Conservation (phyloP, 2,797 vertebrate genomes). For the Gorsachius magnificus region DNA sequence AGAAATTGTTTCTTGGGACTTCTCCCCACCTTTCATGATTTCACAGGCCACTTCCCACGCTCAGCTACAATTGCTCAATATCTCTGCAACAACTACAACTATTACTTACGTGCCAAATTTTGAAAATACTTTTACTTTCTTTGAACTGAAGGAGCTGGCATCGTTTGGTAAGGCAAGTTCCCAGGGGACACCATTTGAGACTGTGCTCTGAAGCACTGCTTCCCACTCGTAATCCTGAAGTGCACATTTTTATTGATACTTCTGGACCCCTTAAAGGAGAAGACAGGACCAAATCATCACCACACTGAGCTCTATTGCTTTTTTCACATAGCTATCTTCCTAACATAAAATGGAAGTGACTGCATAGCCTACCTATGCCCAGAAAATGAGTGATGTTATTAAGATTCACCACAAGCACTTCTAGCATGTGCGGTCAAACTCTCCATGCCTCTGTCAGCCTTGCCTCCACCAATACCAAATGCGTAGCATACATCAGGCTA, state of each 20-base stretch:
- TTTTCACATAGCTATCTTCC: not conserved
- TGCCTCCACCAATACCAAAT: not conserved
- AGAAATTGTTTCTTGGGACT: not conserved
- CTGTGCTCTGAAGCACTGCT: not conserved
- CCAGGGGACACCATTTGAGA: accelerated
- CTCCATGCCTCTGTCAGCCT: not conserved
- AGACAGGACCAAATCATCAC: not conserved
- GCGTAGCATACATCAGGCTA: accelerated
- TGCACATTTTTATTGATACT: not conserved
- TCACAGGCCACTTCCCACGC: not conserved
- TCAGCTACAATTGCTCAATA: not conserved
- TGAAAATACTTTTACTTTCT: constrained; percentile 1
- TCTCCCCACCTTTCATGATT: not conserved
- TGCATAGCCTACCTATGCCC: not conserved
- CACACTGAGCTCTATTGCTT: not conserved
- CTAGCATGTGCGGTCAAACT: not conserved
- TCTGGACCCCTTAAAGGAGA: not conserved
- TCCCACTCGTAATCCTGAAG: not conserved
- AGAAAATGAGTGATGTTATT: not conserved
- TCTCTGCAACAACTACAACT: not conserved
- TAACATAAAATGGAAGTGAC: not conserved
- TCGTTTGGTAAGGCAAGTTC: not conserved
- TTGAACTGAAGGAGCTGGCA: not conserved
- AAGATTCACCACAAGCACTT: not conserved
- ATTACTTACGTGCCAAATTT: not conserved